phyloP scores from a whole-genome alignment of 1,140 invertebrate species.

The Pogonognathellus flavescens region DNA sequence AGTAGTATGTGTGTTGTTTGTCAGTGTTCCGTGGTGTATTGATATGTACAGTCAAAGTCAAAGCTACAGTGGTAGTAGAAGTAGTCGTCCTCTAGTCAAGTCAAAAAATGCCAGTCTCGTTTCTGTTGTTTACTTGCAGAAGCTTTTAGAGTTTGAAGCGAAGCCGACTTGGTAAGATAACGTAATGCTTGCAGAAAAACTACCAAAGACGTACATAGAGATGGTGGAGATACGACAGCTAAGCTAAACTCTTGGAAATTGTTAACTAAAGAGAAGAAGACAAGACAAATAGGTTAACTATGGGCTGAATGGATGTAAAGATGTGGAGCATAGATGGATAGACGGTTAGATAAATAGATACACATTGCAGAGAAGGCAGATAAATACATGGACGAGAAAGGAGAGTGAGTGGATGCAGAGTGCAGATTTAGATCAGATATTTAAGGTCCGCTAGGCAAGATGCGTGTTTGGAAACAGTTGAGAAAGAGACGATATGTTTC shows the following conservation, averaged over 20 bases:
- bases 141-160: slow-evolving; percentile 34
- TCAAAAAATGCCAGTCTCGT: slow-evolving; percentile 21
- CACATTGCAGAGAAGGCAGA: slow-evolving; percentile 34
- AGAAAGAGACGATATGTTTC: too few relatives aligned
- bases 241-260: slow-evolving; percentile 5
- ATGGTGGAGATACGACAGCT: too few relatives aligned
- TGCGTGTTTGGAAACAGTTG: background rate
- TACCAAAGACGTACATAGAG: background rate
- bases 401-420: slow-evolving; percentile 20
- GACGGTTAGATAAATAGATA: slow-evolving; percentile 39
- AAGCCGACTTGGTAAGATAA: slow-evolving; percentile 22
- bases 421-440: slow-evolving; percentile 18
- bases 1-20: too few relatives aligned
- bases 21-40: too few relatives aligned
- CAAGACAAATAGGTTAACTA: slow-evolving; percentile 45
- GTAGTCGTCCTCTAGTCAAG: too few relatives aligned
- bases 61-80: too few relatives aligned
- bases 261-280: slow-evolving; percentile 29
- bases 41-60: too few relatives aligned
- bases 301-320: slow-evolving; percentile 24
- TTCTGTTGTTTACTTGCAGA: slow-evolving; percentile 30
- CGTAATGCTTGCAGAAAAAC: background rate
- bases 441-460: slow-evolving; percentile 28
- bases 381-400: background rate
- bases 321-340: slow-evolving; percentile 1